Evolutionary conservation across 2,888 invertebrate genomes (phyloP).

Genomic region (Chromoteleia sp.): DNA sequence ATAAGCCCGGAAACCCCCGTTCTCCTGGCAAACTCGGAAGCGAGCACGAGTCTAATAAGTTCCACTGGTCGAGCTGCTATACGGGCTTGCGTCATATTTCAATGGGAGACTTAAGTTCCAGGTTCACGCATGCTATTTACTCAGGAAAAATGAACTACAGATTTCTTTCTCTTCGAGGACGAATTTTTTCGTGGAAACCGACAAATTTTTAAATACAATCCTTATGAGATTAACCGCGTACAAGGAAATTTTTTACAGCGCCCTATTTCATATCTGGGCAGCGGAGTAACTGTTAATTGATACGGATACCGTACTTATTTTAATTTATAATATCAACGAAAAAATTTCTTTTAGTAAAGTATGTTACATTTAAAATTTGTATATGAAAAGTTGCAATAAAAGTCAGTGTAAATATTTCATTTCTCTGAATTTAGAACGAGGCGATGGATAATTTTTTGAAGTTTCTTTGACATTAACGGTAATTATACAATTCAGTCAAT

Average conservation of each 20-base stretch:
- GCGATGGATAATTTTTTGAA: too few species aligned
- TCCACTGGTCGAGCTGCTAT: constrained; percentile 79
- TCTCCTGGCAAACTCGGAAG: constrained; percentile 77
- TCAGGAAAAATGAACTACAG: constrained; percentile 63
- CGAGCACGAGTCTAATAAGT: constrained; percentile 83
- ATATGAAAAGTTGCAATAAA: too few species aligned
- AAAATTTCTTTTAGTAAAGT: too few species aligned
- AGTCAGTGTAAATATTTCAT: too few species aligned
- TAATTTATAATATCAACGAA: constrained; percentile 18
- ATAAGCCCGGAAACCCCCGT: constrained; percentile 80
- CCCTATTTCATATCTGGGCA: constrained; percentile 6
- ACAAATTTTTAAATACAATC: constrained; percentile 56
- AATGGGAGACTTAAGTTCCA: constrained; percentile 75
- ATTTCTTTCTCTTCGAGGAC: constrained; percentile 61
- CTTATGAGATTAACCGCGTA: constrained; percentile 52
- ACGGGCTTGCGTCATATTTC: constrained; percentile 80
- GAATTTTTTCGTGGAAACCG: constrained; percentile 41
- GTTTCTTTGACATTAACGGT: too few species aligned
- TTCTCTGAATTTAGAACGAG: too few species aligned
- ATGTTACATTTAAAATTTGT: not conserved
- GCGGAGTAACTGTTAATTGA: constrained; percentile 45
- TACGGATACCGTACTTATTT: constrained; percentile 37
- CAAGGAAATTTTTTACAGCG: constrained; percentile 26
- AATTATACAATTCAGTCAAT: too few species aligned
- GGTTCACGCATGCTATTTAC: constrained; percentile 70